Base-by-base conservation (phyloP, 2,888 invertebrate genomes). In the Oasisia sp. region DNA sequence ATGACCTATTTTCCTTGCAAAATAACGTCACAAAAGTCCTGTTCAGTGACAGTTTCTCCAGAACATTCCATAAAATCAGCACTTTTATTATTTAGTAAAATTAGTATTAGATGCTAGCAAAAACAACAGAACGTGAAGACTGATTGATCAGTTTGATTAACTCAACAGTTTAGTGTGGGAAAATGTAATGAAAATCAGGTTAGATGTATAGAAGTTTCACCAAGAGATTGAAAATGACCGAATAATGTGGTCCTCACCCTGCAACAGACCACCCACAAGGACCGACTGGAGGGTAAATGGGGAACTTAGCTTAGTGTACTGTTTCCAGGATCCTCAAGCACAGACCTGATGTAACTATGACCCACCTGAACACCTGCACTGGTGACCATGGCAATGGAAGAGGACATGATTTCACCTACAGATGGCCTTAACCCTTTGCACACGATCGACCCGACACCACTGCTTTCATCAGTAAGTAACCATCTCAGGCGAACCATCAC, bases 351-450 rank as follows among this genome's bases (percentile, higher is more conserved):
- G n/a, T 74, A 74, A 14, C 74, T n/a, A 14, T 14, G 27, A 19
- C 74, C n/a, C 5, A 74, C 14, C 27, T 74, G 74, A 27, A 74
- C 5, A 74, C 74, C 74, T 74, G 74, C 74, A 74, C 5, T 8
- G 74, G 74, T 27, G 74, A 0, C 27, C 19, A 74, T 74, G 74
- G 74, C 74, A 74, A 74, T 7, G n/a, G 27, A 74, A n/a, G 27
- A n/a, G 74, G n/a, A 74, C 74, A 74, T 27, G 7, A 74, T 27
- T 19, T 74, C 74, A 74, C 74, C 7, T 74, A 74, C 74, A 74
- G 74, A 19, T 27, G 74, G 74, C 74, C 74, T 74, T 74, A 74
- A 74, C 74, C 74, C 74, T 74, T 74, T 74, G n/a, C n/a, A 74
- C 27, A 74, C 74, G 27, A n/a, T 50, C 50, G 50, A 12, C 50